Base-by-base conservation (phyloP, 1,140 invertebrate species). In the Galleria mellonella region DNA sequence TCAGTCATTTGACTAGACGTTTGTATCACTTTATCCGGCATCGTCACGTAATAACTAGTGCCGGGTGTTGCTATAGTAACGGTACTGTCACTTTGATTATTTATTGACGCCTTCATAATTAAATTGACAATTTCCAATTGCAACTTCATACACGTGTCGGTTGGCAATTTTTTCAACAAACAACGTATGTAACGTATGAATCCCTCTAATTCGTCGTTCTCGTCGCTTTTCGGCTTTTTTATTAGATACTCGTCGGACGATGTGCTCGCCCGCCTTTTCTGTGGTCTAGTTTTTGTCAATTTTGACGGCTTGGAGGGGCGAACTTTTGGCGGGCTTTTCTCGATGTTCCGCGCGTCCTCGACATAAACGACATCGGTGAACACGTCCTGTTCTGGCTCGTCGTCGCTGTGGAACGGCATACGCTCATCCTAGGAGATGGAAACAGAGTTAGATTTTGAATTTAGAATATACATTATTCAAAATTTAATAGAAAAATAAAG, bases 81-180 rank as follows among this genome's bases (percentile, higher is more conserved):
- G 2, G 17, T 3, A 23, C 13, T 36, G 10, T 36, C n/a, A 15
- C 15, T 46, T 28, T 17, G 36, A 29, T 12, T 45, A 11, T 4
- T 2, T 6, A 23, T 23, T 3, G 17, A 23, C 17, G 47, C 45
- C 4, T 31, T 50, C 49, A 55, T 45, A 14, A 70, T 55, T 10
- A 58, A 14, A 30, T 62, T 63, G 0, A 70, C 44, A 9, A 70
- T 70, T 2, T 66, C 62, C 35, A 58, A 41, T 39, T 70, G 62
- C 7, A 66, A 29, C 14, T 61, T 52, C 29, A 45, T 55, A 31
- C 46, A 56, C 0, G 37, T 14, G 5, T 63, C 55, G 35, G 36
- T 32, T 0, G 66, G 57, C 6, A 66, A 23, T 17, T 55, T 47
- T 37, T 59, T 61, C 9, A 70, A 28, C 14, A 66, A 27, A 15